Evolutionary conservation across 2,888 invertebrate genomes (phyloP).

Genomic region (Oligia strigilis): DNA sequence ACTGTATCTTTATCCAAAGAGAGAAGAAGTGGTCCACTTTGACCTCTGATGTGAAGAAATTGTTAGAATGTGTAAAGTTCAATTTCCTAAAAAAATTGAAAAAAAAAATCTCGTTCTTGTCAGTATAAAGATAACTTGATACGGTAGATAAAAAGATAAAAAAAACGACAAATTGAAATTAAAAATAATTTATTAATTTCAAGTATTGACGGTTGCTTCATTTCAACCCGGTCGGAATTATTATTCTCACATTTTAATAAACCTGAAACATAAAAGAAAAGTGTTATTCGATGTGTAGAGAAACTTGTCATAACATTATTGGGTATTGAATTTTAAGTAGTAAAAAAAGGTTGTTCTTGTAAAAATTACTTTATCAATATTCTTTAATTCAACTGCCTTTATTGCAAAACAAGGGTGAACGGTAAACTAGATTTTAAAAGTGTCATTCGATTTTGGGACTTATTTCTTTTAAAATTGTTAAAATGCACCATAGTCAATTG

Average conservation of each 20-base stretch:
- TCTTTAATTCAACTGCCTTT: neutral
- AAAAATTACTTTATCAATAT: neutral
- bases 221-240: conserved; percentile 34
- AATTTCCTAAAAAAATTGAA: neutral
- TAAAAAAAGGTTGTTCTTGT: neutral
- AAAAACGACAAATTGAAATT: conserved; percentile 21
- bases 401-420: conserved; percentile 32
- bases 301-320: neutral
- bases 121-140: neutral
- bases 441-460: conserved; percentile 8
- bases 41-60: neutral
- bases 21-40: neutral
- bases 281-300: conserved; percentile 19
- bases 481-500: conserved; percentile 27
- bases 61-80: neutral
- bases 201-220: conserved; percentile 40
- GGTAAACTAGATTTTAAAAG: neutral
- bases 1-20: neutral
- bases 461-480: neutral
- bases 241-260: conserved; percentile 32
- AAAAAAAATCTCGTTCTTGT: neutral
- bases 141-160: neutral
- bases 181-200: conserved; percentile 55
- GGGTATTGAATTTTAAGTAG: neutral
- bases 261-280: conserved; percentile 57